Conservation (phyloP, 2,888 invertebrate genomes). For the Taphrorychus bicolor region DNA sequence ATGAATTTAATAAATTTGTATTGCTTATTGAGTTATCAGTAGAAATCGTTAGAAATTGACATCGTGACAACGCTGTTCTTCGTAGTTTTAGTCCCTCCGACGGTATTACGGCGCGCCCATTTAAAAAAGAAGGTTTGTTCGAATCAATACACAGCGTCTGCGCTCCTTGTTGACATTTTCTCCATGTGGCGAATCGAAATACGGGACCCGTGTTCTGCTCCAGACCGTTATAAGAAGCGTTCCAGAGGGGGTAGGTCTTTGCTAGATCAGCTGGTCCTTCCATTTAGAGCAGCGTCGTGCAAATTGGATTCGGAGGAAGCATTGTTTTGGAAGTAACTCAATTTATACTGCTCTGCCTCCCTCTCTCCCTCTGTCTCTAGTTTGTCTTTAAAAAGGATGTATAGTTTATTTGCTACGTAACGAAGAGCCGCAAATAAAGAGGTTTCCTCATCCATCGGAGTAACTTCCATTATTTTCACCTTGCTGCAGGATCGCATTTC, state of each 20-base stretch:
- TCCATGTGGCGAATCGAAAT: conserved; percentile 12
- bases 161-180: conserved; percentile 20
- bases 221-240: neutral
- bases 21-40: neutral
- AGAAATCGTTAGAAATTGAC: neutral
- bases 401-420: too few relatives aligned
- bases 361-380: too few relatives aligned
- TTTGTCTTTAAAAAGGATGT: too few relatives aligned
- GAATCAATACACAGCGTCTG: conserved; percentile 38
- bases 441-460: too few relatives aligned
- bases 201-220: conserved; percentile 11
- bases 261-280: conserved; percentile 4
- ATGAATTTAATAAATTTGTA: neutral
- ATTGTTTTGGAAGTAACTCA: conserved; percentile 15
- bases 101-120: conserved; percentile 34
- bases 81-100: conserved; percentile 21
- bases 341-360: too few relatives aligned
- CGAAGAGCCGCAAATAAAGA: too few relatives aligned
- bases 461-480: neutral
- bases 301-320: conserved; percentile 8
- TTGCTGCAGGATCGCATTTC: neutral
- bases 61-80: conserved; percentile 23
- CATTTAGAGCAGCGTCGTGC: conserved; percentile 5
- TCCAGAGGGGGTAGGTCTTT: neutral
- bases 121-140: conserved; percentile 31